Percentiles rank a stretch among this genome's conserved stretches.
Evolutionary conservation across 2,797 vertebrate species (phyloP).

Genomic region (Nasua narica): DNA sequence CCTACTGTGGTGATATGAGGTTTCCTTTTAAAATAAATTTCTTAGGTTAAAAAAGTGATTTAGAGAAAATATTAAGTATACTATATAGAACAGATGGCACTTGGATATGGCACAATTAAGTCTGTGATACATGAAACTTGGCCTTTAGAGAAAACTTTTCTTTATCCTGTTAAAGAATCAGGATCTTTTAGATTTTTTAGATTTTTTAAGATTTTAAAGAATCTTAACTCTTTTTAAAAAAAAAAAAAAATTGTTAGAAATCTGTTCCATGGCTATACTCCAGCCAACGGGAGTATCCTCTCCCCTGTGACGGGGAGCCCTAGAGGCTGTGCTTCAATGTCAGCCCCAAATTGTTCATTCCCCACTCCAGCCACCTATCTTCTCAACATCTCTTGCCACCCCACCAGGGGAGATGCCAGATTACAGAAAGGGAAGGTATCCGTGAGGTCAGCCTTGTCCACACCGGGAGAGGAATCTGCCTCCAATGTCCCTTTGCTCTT

Average conservation of each 20-base stretch:
- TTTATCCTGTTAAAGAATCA: background rate
- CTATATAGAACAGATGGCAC: background rate
- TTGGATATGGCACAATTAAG: background rate
- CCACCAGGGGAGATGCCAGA: background rate
- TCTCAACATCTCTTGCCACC: background rate
- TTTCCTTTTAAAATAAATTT: constrained; percentile 1
- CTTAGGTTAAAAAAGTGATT: background rate
- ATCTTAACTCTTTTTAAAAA: background rate
- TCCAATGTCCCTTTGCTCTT: background rate
- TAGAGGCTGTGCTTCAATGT: background rate
- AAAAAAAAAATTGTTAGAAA: background rate
- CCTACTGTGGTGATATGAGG: background rate
- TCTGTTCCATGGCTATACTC: background rate
- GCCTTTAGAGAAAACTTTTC: background rate
- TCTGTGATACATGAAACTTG: background rate
- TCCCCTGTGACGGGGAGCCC: too few species aligned
- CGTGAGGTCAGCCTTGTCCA: background rate
- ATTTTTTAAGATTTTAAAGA: too few species aligned
- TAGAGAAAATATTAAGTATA: background rate
- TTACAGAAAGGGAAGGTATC: background rate
- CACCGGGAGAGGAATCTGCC: background rate
- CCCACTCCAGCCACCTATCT: background rate
- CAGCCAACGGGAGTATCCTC: accelerated
- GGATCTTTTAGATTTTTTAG: too few species aligned
- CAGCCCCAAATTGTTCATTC: background rate